These are phyloP conservation scores for Riptortus pedestris DNA, from an alignment of 1,140 invertebrate species.

Conservation along the genomic window DNA sequence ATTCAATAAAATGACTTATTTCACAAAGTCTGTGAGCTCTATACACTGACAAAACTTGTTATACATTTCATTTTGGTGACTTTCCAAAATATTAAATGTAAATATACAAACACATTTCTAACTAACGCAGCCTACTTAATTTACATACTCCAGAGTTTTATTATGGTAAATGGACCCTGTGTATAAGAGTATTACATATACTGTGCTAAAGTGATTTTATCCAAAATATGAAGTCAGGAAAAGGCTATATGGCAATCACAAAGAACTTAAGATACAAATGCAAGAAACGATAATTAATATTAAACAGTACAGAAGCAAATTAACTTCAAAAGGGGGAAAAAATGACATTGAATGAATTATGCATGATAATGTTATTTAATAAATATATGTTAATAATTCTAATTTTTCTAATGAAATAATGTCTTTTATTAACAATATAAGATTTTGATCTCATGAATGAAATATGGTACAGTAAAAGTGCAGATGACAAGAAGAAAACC, in stretches of 20 bases:
- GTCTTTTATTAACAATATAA: too few species aligned
- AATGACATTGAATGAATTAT: too few species aligned
- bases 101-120: neutral
- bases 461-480: too few species aligned
- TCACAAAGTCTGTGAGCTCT: neutral
- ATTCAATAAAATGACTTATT: neutral
- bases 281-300: neutral
- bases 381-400: too few species aligned
- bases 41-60: neutral
- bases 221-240: slow-evolving; percentile 3
- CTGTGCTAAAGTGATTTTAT: too few species aligned
- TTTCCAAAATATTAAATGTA: neutral
- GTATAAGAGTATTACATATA: slow-evolving; percentile 29
- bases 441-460: too few species aligned
- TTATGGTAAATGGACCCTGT: slow-evolving; percentile 30
- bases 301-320: neutral
- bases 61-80: neutral
- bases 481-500: too few species aligned
- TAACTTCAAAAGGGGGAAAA: too few species aligned
- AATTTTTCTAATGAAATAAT: too few species aligned
- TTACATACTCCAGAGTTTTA: neutral
- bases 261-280: neutral
- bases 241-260: neutral
- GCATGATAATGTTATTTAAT: too few species aligned
- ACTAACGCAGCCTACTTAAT: neutral